Evolutionary conservation across 2,888 invertebrate genomes (phyloP).

Genomic region (Eudasyphora cyanicolor): DNA sequence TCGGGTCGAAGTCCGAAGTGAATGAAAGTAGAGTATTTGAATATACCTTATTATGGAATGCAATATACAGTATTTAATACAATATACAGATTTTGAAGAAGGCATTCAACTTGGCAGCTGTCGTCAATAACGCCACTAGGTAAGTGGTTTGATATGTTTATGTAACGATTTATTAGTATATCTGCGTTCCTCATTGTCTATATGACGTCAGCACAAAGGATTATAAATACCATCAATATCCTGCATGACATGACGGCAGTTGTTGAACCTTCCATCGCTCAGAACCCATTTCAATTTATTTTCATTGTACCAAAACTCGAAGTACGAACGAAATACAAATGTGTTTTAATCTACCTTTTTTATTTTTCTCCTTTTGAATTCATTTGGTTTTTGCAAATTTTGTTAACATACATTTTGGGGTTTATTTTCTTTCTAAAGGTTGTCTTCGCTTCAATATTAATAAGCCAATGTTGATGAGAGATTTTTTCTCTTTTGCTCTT

Average conservation of each 20-base stretch:
- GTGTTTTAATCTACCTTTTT: not conserved
- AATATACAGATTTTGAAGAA: no score
- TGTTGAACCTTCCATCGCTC: not conserved
- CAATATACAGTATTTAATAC: no score
- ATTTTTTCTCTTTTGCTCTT: not conserved
- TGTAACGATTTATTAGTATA: not conserved
- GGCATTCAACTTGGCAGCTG: no score
- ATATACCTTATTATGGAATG: no score
- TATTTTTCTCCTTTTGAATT: not conserved
- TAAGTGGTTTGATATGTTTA: no score
- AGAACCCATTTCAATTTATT: conserved; percentile 8
- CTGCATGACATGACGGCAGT: not conserved
- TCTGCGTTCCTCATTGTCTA: not conserved
- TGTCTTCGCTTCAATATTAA: not conserved
- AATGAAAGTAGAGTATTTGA: no score
- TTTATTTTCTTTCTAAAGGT: not conserved
- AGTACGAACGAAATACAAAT: not conserved
- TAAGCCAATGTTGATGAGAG: not conserved
- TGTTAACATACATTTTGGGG: not conserved
- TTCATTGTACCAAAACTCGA: not conserved
- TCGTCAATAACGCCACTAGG: no score
- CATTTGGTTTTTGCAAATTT: not conserved
- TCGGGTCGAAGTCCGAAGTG: no score
- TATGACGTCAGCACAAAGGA: conserved; percentile 7
- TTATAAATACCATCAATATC: not conserved